Percentiles rank a stretch among this genome's conserved stretches.
phyloP scores from a whole-genome alignment of 2,113 vertebrate genomes.

The Erythrolamprus reginae region DNA sequence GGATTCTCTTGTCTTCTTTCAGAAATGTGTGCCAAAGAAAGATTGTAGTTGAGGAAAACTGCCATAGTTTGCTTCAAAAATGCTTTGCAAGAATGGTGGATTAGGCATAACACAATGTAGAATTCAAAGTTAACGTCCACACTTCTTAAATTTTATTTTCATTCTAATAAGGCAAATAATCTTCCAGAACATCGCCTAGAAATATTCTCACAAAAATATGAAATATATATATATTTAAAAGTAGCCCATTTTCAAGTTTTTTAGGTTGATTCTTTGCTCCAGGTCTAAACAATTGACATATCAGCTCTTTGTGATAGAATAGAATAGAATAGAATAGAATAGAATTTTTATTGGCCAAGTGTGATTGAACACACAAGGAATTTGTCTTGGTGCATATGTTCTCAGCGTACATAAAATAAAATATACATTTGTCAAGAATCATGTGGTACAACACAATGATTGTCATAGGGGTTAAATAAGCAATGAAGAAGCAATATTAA shows the following conservation, averaged over 20 bases:
- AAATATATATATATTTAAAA: not conserved
- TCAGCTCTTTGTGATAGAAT: not conserved
- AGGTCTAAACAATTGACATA: not conserved
- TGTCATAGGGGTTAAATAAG: no score
- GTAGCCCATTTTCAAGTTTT: not conserved
- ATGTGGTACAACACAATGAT: no score
- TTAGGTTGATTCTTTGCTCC: not conserved
- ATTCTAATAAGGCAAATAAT: not conserved
- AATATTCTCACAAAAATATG: not conserved
- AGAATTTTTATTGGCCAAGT: no score
- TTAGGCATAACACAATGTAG: not conserved
- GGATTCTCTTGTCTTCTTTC: not conserved
- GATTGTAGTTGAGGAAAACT: not conserved
- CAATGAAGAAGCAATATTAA: no score
- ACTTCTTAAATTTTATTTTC: not conserved
- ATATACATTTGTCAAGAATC: no score
- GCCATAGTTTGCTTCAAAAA: not conserved
- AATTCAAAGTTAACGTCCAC: not conserved
- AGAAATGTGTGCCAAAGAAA: not conserved
- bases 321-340: no score
- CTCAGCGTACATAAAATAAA: no score
- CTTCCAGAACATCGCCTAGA: not conserved
- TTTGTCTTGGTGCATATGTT: no score
- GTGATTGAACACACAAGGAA: no score
- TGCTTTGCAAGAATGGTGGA: not conserved